Conservation (phyloP, 2,113 vertebrate genomes). For the Lutjanus erythropterus region DNA sequence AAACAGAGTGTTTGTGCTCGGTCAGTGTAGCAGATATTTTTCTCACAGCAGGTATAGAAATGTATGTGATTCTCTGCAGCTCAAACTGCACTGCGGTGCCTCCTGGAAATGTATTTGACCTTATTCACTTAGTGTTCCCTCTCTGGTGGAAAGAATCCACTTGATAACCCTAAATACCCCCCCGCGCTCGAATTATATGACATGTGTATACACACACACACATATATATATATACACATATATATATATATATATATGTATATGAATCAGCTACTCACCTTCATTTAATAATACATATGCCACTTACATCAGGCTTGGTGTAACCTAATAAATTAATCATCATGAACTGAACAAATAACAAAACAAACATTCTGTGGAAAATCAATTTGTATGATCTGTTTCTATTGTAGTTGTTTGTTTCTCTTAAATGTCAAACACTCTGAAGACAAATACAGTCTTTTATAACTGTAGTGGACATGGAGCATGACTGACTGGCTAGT, state of each 20-base stretch:
- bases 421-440: no score
- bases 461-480: no score
- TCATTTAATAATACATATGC: background rate
- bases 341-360: background rate
- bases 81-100: background rate
- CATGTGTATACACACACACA: background rate
- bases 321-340: slow-evolving; percentile 4
- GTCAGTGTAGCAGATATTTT: background rate
- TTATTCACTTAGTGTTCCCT: background rate
- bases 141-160: background rate
- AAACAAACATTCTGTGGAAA: background rate
- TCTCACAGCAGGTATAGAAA: background rate
- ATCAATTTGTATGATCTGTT: background rate
- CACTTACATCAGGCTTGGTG: background rate
- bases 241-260: background rate
- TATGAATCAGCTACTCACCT: background rate
- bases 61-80: background rate
- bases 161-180: background rate
- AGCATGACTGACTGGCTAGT: no score
- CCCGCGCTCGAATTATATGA: no score
- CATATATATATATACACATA: background rate
- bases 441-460: no score
- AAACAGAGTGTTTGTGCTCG: background rate
- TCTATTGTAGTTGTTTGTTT: no score
- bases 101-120: slow-evolving; percentile 7